Evolutionary conservation across 2,888 invertebrate species (phyloP).

Genomic region (Oligia strigilis): DNA sequence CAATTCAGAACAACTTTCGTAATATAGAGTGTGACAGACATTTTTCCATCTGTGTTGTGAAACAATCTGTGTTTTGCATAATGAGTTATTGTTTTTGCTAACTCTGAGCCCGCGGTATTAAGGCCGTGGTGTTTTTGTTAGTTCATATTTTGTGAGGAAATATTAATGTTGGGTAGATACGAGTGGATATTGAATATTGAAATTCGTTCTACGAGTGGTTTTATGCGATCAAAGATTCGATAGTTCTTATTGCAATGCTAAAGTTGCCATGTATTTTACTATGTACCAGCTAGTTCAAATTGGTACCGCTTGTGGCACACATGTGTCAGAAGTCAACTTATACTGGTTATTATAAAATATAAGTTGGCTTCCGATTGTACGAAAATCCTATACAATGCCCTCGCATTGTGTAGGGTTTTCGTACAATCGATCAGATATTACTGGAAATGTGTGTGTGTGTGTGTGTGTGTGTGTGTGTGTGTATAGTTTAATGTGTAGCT

Average conservation of each 20-base stretch:
- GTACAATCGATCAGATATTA: too few species aligned
- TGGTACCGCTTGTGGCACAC: not conserved
- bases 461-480: too few species aligned
- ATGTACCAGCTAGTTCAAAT: not conserved
- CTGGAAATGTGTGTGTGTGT: too few species aligned
- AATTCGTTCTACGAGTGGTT: not conserved
- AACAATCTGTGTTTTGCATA: constrained; percentile 46
- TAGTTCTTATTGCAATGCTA: not conserved
- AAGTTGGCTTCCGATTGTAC: too few species aligned
- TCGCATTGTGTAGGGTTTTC: too few species aligned
- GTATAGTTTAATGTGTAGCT: too few species aligned
- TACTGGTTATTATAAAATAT: too few species aligned
- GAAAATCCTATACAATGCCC: too few species aligned
- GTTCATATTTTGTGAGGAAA: constrained; percentile 2
- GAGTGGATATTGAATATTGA: not conserved
- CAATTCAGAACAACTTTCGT: constrained; percentile 62
- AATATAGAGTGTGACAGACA: constrained; percentile 60
- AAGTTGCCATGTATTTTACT: not conserved
- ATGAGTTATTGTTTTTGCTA: constrained; percentile 49
- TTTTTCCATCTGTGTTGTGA: constrained; percentile 51
- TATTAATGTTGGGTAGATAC: not conserved
- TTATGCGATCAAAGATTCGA: not conserved
- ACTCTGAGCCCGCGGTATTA: constrained; percentile 15
- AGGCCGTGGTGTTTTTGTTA: constrained; percentile 8
- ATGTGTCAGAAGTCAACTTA: too few species aligned